These are phyloP conservation scores for Ectemnius cavifrons DNA, from an alignment of 2,888 invertebrate species.

Conservation along the genomic window DNA sequence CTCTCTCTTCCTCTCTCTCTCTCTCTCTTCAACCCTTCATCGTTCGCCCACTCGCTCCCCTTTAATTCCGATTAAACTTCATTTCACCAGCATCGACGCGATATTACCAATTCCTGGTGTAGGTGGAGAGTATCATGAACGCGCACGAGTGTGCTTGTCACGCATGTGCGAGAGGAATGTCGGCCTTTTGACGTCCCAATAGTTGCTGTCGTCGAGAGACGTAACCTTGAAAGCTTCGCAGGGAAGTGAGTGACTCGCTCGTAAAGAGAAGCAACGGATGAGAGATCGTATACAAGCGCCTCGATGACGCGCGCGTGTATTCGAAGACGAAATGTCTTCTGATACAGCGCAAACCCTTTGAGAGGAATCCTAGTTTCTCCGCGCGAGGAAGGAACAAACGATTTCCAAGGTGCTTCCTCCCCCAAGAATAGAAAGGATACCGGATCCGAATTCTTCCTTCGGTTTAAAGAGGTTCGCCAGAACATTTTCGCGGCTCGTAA, in stretches of 20 bases:
- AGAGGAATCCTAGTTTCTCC: constrained; percentile 53
- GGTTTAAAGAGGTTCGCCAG: constrained; percentile 52
- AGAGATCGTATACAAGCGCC: not conserved
- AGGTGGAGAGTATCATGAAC: too few relatives aligned
- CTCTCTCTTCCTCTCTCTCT: not conserved
- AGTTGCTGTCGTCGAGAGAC: not conserved
- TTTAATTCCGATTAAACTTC: constrained; percentile 5
- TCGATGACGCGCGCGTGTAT: constrained; percentile 39
- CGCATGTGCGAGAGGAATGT: not conserved
- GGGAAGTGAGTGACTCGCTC: constrained; percentile 16
- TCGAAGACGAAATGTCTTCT: constrained; percentile 53
- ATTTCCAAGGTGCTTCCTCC: constrained; percentile 15
- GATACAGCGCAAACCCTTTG: constrained; percentile 50
- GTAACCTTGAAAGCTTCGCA: not conserved
- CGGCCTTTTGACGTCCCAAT: not conserved
- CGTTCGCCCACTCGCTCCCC: not conserved
- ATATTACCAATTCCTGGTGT: not conserved
- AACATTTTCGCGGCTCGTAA: constrained; percentile 52
- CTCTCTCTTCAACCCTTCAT: not conserved
- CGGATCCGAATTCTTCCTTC: constrained; percentile 24
- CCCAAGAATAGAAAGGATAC: constrained; percentile 32
- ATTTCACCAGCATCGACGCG: not conserved
- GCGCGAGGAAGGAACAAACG: constrained; percentile 39
- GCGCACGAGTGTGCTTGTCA: not conserved
- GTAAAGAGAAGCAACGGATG: constrained; percentile 48